These are phyloP conservation scores for Prionailurus bengalensis DNA, from an alignment of 2,113 vertebrate genomes.

Conservation along the genomic window DNA sequence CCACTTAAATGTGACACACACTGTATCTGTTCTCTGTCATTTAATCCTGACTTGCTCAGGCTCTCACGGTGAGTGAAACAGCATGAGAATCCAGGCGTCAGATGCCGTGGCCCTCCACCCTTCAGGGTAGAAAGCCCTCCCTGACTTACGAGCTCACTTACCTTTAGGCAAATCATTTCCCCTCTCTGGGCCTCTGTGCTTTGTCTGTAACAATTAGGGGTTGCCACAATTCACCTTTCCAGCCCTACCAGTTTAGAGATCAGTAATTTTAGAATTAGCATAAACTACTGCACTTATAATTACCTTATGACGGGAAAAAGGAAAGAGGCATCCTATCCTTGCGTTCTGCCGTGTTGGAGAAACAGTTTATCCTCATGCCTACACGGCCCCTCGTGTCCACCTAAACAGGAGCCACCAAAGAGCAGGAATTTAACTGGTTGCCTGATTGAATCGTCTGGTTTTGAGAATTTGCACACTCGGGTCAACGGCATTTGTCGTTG, in stretches of 20 bases:
- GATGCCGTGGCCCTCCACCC: background rate
- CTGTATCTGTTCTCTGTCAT: background rate
- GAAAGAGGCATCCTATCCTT: background rate
- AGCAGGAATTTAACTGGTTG: background rate
- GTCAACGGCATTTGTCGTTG: background rate
- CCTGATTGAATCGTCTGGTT: background rate
- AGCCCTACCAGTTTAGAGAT: background rate
- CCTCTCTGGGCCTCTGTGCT: background rate
- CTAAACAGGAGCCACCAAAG: background rate
- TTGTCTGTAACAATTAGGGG: background rate
- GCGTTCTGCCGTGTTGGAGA: background rate
- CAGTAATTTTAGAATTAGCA: conserved; percentile 11
- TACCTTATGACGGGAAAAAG: background rate
- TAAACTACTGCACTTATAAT: background rate
- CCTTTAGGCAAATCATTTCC: background rate
- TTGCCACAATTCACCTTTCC: background rate
- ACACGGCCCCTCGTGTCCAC: background rate
- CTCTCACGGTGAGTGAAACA: background rate
- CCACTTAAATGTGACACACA: background rate
- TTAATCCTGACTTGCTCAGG: background rate
- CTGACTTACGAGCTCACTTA: background rate
- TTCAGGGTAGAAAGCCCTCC: background rate
- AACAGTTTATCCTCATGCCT: background rate
- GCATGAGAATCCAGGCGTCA: rapidly evolving
- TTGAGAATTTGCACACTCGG: background rate